phyloP scores from a whole-genome alignment of 1,140 invertebrate genomes.

The Drosophila nigrodunni region DNA sequence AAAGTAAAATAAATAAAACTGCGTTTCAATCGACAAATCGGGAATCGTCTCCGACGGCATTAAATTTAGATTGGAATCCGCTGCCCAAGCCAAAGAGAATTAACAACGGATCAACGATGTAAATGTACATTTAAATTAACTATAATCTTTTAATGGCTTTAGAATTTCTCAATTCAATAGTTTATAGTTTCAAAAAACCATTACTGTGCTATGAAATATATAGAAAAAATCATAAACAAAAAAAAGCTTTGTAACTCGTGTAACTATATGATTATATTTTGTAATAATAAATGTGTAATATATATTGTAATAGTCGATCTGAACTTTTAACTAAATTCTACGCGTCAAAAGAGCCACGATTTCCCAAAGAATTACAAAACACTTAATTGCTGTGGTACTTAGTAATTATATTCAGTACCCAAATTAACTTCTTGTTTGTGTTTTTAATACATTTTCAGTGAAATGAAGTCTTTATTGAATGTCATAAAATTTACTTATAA shows the following conservation, averaged over 20 bases:
- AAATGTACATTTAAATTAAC: conserved; percentile 15
- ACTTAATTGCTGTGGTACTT: no score
- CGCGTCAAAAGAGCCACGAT: no score
- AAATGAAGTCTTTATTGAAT: conserved; percentile 72
- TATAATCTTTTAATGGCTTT: conserved; percentile 15
- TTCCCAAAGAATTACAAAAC: no score
- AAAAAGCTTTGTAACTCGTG: conserved; percentile 42
- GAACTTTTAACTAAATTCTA: neutral
- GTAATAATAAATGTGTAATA: conserved; percentile 18
- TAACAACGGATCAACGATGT: conserved; percentile 43
- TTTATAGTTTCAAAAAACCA: conserved; percentile 10
- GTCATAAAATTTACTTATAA: conserved; percentile 68
- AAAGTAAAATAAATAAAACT: conserved; percentile 71
- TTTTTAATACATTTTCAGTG: conserved; percentile 40
- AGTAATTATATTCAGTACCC: neutral
- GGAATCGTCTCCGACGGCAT: conserved; percentile 77
- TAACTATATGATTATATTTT: conserved; percentile 3
- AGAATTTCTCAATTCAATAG: conserved; percentile 20
- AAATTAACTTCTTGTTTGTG: neutral
- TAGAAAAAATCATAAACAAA: neutral
- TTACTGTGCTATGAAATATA: conserved; percentile 27
- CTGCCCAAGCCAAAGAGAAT: conserved; percentile 80
- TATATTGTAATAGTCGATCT: neutral
- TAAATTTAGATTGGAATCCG: conserved; percentile 84
- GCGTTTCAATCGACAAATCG: conserved; percentile 54